These are phyloP conservation scores for Triplophysa dalaica DNA, from an alignment of 2,113 vertebrate genomes.

Conservation along the genomic window DNA sequence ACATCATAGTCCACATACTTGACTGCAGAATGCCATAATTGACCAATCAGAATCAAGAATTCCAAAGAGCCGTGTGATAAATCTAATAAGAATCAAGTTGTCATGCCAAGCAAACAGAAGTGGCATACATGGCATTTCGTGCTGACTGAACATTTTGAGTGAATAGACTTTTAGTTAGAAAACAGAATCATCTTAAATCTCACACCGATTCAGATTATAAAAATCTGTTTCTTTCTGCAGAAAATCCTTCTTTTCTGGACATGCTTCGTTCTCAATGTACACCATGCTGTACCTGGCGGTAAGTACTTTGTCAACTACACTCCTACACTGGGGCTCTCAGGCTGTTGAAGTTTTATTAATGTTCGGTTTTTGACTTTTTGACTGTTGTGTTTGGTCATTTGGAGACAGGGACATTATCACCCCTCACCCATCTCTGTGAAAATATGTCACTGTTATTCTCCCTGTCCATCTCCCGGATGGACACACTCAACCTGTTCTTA, in stretches of 20 bases:
- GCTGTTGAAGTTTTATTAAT: background rate
- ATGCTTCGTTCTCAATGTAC: constrained; percentile 96
- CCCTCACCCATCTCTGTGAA: constrained; percentile 20
- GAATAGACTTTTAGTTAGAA: too few relatives aligned
- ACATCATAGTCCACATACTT: too few relatives aligned
- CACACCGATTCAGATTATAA: background rate
- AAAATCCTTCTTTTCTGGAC: constrained; percentile 99
- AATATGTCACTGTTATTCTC: constrained; percentile 46
- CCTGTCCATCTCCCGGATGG: constrained; percentile 52
- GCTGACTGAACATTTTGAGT: background rate
- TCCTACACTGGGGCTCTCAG: constrained; percentile 9
- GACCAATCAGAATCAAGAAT: background rate
- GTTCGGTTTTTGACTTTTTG: background rate
- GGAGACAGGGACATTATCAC: constrained; percentile 22
- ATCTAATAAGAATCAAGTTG: background rate
- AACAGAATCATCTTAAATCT: too few relatives aligned
- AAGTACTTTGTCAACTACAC: constrained; percentile 70
- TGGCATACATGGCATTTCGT: background rate
- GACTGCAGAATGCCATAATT: background rate
- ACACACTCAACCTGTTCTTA: constrained; percentile 61
- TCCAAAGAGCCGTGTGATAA: background rate
- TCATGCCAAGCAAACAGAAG: background rate
- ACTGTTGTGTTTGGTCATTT: background rate
- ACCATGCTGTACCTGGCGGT: constrained; percentile 98
- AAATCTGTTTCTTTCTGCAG: constrained; percentile 66